Conservation (phyloP, 2,113 vertebrate species). For the Macroglossus sobrinus region DNA sequence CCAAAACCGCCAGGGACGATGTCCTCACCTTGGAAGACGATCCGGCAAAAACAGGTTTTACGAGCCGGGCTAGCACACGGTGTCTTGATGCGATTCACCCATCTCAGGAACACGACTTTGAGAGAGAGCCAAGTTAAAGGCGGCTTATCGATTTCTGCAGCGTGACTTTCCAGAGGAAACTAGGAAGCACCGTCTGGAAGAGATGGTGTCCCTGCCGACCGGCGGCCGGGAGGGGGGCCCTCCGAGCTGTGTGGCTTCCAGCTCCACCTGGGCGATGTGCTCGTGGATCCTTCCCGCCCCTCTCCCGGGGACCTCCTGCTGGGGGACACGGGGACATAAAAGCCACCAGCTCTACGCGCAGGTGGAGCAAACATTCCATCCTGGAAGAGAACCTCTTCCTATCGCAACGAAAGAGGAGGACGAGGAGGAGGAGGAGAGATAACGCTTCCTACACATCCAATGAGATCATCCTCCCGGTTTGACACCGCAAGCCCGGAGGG, state of each 20-base stretch:
- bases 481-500: neutral
- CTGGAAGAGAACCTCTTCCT: neutral
- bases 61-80: conserved; percentile 49
- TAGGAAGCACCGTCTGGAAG: neutral
- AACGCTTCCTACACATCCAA: neutral
- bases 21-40: conserved; percentile 10
- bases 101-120: conserved; percentile 70
- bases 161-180: conserved; percentile 52
- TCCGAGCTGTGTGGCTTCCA: neutral
- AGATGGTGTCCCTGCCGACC: neutral
- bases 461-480: neutral
- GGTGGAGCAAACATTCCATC: neutral
- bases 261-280: neutral
- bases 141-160: conserved; percentile 63
- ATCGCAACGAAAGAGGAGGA: neutral
- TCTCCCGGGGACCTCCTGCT: neutral
- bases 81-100: conserved; percentile 69
- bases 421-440: neutral
- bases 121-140: conserved; percentile 79
- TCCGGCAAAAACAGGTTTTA: conserved; percentile 42
- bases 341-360: neutral
- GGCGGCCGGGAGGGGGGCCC: neutral
- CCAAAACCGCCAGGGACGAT: neutral
- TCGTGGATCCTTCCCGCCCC: neutral
- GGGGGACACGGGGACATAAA: neutral